These are phyloP conservation scores for Emydoidea blandingii DNA, from an alignment of 2,797 vertebrate species.

Conservation along the genomic window DNA sequence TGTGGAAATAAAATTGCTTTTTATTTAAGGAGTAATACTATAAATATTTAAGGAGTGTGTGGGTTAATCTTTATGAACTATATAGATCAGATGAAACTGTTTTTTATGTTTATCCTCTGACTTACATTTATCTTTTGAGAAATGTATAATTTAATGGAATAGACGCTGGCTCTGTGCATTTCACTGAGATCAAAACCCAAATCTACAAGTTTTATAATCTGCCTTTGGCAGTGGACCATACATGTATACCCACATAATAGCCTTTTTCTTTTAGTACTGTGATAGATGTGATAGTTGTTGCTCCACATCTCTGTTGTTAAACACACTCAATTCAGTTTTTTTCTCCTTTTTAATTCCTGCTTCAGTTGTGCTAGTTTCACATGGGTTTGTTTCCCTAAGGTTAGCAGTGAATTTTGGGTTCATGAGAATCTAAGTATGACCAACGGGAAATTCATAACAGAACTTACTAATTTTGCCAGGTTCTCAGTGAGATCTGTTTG, in stretches of 20 bases:
- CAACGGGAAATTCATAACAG: background rate
- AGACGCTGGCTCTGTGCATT: background rate
- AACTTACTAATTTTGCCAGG: background rate
- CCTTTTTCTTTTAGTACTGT: background rate
- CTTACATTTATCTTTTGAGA: background rate
- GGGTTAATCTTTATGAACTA: background rate
- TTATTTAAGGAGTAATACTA: background rate
- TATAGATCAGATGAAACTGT: background rate
- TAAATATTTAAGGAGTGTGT: background rate
- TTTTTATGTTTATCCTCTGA: background rate
- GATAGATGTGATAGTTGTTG: background rate
- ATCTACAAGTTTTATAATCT: background rate
- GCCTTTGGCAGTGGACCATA: background rate
- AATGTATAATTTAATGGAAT: background rate
- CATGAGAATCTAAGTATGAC: background rate
- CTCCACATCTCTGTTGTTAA: background rate
- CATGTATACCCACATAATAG: background rate
- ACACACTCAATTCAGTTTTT: background rate
- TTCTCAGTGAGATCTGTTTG: background rate
- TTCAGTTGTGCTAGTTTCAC: background rate
- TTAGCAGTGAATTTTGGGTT: background rate
- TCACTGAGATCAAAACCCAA: background rate
- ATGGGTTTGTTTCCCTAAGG: background rate
- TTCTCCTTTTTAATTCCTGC: rapidly evolving
- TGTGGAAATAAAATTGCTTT: background rate